Percentiles rank a stretch among this genome's conserved stretches.
These are phyloP conservation scores for Sphinx pinastri DNA, from an alignment of 2,888 invertebrate genomes.

Conservation along the genomic window DNA sequence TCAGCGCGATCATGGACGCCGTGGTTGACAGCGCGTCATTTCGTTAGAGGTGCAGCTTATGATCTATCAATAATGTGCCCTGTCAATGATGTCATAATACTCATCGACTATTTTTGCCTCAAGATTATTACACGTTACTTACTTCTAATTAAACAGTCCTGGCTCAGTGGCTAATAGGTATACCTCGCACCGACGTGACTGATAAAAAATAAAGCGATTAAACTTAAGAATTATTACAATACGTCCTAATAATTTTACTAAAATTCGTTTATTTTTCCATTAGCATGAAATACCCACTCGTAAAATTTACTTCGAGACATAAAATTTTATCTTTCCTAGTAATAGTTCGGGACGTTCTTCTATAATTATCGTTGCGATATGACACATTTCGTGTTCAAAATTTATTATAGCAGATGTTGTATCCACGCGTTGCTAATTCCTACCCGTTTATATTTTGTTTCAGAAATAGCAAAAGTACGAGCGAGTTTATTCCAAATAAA, in stretches of 20 bases:
- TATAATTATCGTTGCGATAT: constrained; percentile 61
- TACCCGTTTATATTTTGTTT: constrained; percentile 71
- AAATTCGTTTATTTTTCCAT: constrained; percentile 38
- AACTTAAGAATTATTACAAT: neutral
- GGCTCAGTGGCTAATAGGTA: neutral
- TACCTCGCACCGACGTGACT: too few relatives aligned
- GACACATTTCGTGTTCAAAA: constrained; percentile 59
- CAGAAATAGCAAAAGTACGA: constrained; percentile 99
- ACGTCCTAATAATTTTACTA: neutral
- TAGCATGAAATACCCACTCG: constrained; percentile 40
- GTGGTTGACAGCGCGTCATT: constrained; percentile 48
- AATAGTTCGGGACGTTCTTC: constrained; percentile 59
- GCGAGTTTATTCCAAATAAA: constrained; percentile 99
- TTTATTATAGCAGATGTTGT: constrained; percentile 58
- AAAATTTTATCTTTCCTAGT: constrained; percentile 61
- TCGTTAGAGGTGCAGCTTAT: constrained; percentile 53
- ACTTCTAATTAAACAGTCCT: constrained; percentile 1
- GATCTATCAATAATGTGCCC: constrained; percentile 53
- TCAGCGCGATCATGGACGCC: constrained; percentile 49
- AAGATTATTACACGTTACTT: constrained; percentile 30
- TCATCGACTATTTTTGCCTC: constrained; percentile 40
- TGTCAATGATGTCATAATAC: constrained; percentile 61
- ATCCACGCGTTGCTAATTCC: constrained; percentile 40
- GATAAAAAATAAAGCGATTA: neutral
- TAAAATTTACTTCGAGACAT: constrained; percentile 57